Percentiles rank a stretch among this genome's conserved stretches.
phyloP scores from a whole-genome alignment of 2,113 vertebrate species.

The Melanostigma gelatinosum region DNA sequence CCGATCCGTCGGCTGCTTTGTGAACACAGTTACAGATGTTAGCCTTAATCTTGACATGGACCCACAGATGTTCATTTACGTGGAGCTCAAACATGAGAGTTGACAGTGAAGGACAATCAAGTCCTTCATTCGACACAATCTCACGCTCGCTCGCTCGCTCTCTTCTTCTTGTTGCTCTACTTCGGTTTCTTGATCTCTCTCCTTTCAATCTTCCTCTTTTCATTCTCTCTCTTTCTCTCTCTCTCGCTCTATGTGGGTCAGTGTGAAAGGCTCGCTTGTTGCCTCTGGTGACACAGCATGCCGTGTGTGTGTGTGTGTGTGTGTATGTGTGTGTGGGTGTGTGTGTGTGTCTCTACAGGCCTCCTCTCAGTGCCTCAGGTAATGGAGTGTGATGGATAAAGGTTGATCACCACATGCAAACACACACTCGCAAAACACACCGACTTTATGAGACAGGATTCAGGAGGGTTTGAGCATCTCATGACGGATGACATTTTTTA shows the following conservation, averaged over 20 bases:
- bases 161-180: conserved; percentile 21
- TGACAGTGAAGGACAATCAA: conserved; percentile 27
- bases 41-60: neutral
- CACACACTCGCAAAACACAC: conserved; percentile 6
- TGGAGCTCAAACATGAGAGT: conserved; percentile 4
- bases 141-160: neutral
- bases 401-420: conserved; percentile 30
- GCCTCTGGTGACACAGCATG: conserved; percentile 65
- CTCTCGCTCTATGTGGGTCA: conserved; percentile 65
- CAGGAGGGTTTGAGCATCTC: neutral
- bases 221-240: conserved; percentile 31
- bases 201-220: conserved; percentile 27
- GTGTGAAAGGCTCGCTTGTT: conserved; percentile 47
- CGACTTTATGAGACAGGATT: neutral
- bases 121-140: neutral
- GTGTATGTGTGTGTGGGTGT: too few relatives aligned
- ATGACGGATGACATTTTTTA: neutral
- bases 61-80: neutral
- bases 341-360: conserved; percentile 1
- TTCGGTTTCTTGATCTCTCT: conserved; percentile 33
- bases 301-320: neutral
- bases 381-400: conserved; percentile 33
- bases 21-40: neutral
- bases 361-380: conserved; percentile 34
- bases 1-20: too few relatives aligned